A percentile compares a stretch with the other conserved stretches of the same genome.
Conservation (phyloP, 92 coral and sea anemone genomes). For the Zoanthus gigantus region DNA sequence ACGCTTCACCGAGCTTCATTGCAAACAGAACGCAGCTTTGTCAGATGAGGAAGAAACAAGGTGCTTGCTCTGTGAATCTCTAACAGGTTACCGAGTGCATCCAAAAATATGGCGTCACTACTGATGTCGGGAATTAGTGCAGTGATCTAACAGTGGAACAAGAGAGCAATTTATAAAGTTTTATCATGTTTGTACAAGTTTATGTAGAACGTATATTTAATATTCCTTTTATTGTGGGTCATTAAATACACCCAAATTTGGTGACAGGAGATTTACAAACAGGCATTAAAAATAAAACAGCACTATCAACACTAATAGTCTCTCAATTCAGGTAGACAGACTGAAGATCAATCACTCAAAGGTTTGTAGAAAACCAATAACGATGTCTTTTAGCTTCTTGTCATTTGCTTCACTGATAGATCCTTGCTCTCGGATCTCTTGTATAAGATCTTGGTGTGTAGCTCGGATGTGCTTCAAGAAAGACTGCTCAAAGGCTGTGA, state of each 20-base stretch:
- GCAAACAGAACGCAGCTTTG: too few species aligned
- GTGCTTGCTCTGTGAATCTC: too few species aligned
- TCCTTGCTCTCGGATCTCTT: constrained; percentile 90
- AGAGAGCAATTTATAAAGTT: too few species aligned
- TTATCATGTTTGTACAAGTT: background rate
- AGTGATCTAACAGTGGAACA: too few species aligned
- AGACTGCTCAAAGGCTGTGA: constrained; percentile 96
- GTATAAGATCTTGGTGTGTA: constrained; percentile 91
- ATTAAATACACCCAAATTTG: constrained; percentile 51
- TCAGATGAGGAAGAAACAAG: too few species aligned
- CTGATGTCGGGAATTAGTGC: too few species aligned
- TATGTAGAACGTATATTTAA: background rate
- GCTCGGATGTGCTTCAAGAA: constrained; percentile 95
- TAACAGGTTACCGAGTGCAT: too few species aligned
- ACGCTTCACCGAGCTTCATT: too few species aligned
- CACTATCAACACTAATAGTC: constrained; percentile 58
- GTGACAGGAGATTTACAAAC: constrained; percentile 48
- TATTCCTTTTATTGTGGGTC: constrained; percentile 43
- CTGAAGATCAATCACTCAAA: constrained; percentile 73
- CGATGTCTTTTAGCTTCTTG: constrained; percentile 92
- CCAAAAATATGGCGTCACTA: too few species aligned
- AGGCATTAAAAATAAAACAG: constrained; percentile 56
- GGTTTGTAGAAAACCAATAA: constrained; percentile 84
- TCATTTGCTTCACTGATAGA: constrained; percentile 92
- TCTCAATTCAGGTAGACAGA: constrained; percentile 16